A percentile compares a stretch with the other conserved stretches of the same genome.
phyloP scores from a whole-genome alignment of 30 jellyfish, hydroid and myxozoan genomes.

The Aurelia sp. region DNA sequence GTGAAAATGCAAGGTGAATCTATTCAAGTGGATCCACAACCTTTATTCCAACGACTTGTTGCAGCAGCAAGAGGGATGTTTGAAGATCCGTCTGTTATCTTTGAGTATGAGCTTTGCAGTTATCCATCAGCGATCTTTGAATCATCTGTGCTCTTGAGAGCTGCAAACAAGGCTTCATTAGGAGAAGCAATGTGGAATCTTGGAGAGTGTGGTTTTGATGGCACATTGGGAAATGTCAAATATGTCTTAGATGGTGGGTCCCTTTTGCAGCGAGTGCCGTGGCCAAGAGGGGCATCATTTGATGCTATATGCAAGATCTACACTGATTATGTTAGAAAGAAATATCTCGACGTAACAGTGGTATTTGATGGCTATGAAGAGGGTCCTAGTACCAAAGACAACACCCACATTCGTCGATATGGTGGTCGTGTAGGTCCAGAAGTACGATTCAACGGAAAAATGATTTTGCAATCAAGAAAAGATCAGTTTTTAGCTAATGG shows the following conservation, averaged over 20 bases:
- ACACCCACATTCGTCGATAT: constrained; percentile 45
- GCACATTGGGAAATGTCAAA: not conserved
- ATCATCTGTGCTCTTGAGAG: not conserved
- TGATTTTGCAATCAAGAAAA: constrained; percentile 48
- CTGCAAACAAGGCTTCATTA: constrained; percentile 41
- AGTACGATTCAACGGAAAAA: constrained; percentile 36
- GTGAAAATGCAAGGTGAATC: constrained; percentile 50
- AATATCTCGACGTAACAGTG: constrained; percentile 11
- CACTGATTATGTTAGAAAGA: constrained; percentile 35
- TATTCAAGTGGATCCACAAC: constrained; percentile 60
- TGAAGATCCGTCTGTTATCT: not conserved
- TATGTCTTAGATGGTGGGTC: constrained; percentile 64
- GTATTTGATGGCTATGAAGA: constrained; percentile 45
- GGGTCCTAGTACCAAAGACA: constrained; percentile 17
- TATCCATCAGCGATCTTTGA: constrained; percentile 46
- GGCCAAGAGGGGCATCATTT: constrained; percentile 32
- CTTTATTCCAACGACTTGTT: constrained; percentile 27
- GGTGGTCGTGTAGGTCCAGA: constrained; percentile 27
- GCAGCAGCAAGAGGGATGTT: not conserved
- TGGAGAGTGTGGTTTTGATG: constrained; percentile 15
- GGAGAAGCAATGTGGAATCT: constrained; percentile 23
- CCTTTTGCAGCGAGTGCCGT: constrained; percentile 25
- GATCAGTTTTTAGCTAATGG: constrained; percentile 38
- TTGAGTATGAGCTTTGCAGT: constrained; percentile 46
- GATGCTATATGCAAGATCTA: constrained; percentile 27